Conservation (phyloP, 2,113 vertebrate species). For the Glaucidium brasilianum region DNA sequence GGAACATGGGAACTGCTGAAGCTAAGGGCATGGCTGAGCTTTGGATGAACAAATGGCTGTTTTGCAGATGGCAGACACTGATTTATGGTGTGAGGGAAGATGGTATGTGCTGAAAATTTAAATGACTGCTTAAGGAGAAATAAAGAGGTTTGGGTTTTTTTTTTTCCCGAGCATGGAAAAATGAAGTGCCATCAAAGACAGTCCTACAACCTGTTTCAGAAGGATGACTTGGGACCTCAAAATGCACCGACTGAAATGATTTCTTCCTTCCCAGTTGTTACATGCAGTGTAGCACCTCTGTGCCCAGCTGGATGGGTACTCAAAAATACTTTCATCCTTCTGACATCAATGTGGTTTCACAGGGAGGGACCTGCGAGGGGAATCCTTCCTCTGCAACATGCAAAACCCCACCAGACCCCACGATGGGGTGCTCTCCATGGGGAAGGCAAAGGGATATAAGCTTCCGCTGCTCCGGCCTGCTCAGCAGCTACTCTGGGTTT, state of each 20-base stretch:
- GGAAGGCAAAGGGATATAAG: background rate
- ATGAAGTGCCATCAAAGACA: background rate
- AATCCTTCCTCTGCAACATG: background rate
- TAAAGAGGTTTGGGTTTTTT: background rate
- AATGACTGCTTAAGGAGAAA: background rate
- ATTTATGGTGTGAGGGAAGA: background rate
- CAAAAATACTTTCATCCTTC: background rate
- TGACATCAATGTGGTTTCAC: background rate
- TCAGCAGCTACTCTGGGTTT: background rate
- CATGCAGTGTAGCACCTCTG: background rate
- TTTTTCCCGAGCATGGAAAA: background rate
- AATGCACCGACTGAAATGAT: background rate
- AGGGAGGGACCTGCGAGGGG: background rate
- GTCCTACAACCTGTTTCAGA: background rate
- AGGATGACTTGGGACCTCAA: background rate
- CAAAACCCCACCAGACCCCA: background rate
- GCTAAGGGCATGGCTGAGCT: background rate
- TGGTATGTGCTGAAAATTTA: background rate
- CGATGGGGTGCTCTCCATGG: fast-evolving
- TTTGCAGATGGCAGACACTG: background rate
- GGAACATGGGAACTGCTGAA: background rate
- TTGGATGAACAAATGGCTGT: background rate
- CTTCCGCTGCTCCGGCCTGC: background rate
- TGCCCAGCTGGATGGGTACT: background rate
- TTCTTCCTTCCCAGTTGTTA: background rate